Conservation (phyloP, 1,140 invertebrate genomes). For the Nephila pilipes region DNA sequence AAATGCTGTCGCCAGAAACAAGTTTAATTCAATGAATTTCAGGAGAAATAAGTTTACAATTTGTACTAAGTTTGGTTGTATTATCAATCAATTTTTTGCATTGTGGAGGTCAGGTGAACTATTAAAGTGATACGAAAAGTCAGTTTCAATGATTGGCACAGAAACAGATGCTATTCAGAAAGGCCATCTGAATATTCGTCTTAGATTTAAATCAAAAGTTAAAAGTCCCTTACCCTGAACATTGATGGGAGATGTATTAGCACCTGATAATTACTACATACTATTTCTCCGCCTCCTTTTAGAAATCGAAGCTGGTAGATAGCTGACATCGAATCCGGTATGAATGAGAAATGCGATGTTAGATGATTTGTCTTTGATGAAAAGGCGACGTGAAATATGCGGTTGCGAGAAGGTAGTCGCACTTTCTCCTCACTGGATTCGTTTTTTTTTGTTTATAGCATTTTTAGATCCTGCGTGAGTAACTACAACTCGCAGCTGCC, state of each 20-base stretch:
- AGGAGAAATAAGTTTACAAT: too few species aligned
- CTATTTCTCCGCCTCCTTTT: too few species aligned
- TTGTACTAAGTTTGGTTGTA: too few species aligned
- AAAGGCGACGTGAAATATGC: not conserved
- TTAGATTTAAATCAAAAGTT: conserved; percentile 42
- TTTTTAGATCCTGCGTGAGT: too few species aligned
- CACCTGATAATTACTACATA: not conserved
- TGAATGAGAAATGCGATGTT: not conserved
- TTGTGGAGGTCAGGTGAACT: not conserved
- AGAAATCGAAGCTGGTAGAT: not conserved
- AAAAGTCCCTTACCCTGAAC: not conserved
- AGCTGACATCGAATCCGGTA: not conserved
- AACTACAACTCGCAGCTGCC: too few species aligned
- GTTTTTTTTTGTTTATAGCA: too few species aligned
- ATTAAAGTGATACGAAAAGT: not conserved
- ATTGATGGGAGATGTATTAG: conserved; percentile 40
- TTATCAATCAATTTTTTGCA: too few species aligned
- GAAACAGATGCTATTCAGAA: conserved; percentile 34
- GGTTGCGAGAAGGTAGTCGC: too few species aligned
- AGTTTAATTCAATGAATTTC: conserved; percentile 67
- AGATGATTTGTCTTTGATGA: too few species aligned
- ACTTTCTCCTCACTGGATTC: too few species aligned
- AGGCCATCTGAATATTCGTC: conserved; percentile 35
- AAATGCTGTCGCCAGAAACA: not conserved
- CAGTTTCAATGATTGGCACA: not conserved